A percentile compares a stretch with the other conserved stretches of the same genome.
These are phyloP conservation scores for Melanotaenia pygmaea DNA, from an alignment of 2,797 vertebrate species.

Conservation along the genomic window DNA sequence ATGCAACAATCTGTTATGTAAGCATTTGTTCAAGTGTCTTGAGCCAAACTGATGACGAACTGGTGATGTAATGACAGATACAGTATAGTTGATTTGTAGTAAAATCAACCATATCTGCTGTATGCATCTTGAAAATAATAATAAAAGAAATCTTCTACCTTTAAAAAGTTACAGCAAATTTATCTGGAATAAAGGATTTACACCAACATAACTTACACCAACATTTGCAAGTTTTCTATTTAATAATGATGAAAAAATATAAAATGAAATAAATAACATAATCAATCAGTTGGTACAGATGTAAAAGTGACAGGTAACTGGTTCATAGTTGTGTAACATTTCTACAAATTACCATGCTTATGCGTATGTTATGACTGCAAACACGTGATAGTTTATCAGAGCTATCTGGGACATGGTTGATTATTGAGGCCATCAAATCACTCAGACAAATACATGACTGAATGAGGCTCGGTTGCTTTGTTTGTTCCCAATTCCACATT, in stretches of 20 bases:
- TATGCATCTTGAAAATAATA: too few relatives aligned
- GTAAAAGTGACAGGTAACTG: background rate
- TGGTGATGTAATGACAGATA: background rate
- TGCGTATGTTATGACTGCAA: constrained; percentile 21
- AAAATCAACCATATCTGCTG: too few relatives aligned
- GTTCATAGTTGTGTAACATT: constrained; percentile 7
- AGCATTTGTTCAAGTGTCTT: background rate
- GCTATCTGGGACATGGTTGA: constrained; percentile 14
- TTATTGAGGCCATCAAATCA: constrained; percentile 29
- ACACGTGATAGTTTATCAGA: constrained; percentile 13
- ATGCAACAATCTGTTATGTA: background rate
- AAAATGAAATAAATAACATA: background rate
- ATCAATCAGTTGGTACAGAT: background rate
- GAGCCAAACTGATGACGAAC: background rate
- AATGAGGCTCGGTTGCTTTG: constrained; percentile 8
- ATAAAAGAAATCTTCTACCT: too few relatives aligned
- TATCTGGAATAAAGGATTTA: too few relatives aligned
- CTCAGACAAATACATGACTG: constrained; percentile 12
- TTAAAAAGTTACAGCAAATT: too few relatives aligned
- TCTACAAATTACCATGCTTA: constrained; percentile 3
- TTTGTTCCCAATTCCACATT: constrained; percentile 16
- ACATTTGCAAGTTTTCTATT: background rate
- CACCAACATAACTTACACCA: background rate
- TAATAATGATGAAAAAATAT: background rate
- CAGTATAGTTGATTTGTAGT: too few relatives aligned